Conservation (phyloP, 2,113 vertebrate species). For the Azemiops feae region DNA sequence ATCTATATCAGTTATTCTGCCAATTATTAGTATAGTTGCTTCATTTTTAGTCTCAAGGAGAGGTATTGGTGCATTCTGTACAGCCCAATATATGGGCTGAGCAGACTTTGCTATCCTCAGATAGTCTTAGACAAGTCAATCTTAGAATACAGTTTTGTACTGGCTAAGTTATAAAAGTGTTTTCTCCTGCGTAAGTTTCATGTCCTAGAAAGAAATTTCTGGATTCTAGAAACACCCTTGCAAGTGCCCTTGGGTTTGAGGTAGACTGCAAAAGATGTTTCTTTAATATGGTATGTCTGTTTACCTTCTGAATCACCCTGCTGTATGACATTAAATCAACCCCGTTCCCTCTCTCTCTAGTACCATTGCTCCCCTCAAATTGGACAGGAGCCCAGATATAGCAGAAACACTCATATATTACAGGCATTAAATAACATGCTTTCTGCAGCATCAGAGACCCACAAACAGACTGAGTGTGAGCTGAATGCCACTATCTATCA, state of each 20-base stretch:
- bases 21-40: not conserved
- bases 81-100: not conserved
- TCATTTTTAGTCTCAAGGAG: not conserved
- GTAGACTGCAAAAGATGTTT: slow-evolving; percentile 39
- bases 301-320: slow-evolving; percentile 56
- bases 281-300: slow-evolving; percentile 57
- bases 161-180: not conserved
- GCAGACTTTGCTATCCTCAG: not conserved
- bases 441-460: not conserved
- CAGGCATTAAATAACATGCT: slow-evolving; percentile 51
- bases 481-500: slow-evolving; percentile 64
- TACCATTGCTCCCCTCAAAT: slow-evolving; percentile 6
- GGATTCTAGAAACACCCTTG: not conserved
- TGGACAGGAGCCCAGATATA: slow-evolving; percentile 53
- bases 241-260: not conserved
- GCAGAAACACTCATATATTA: slow-evolving; percentile 68
- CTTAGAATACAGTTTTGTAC: not conserved
- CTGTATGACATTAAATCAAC: slow-evolving; percentile 61
- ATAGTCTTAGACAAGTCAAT: not conserved
- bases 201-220: not conserved
- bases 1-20: not conserved
- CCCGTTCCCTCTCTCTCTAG: slow-evolving; percentile 8
- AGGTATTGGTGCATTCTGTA: not conserved
- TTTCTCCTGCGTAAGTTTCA: not conserved
- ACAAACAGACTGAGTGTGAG: not conserved